phyloP scores from a whole-genome alignment of 1,140 invertebrate species.

The Ips nitidus region DNA sequence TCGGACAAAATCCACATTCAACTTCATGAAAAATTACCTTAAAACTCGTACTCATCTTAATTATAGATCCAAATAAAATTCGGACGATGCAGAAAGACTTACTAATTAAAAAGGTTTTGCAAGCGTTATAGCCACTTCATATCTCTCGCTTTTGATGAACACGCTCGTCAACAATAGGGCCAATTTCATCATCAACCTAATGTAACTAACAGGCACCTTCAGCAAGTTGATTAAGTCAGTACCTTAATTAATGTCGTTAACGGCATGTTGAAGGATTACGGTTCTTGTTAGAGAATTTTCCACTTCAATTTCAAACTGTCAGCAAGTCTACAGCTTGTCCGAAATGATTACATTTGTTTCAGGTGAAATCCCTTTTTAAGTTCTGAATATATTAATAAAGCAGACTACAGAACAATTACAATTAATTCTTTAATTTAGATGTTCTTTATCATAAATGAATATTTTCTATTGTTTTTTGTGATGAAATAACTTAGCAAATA shows the following conservation, averaged over 20 bases:
- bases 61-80: neutral
- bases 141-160: too few relatives aligned
- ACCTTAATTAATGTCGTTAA: slow-evolving; percentile 12
- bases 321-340: slow-evolving; percentile 2
- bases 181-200: slow-evolving; percentile 6
- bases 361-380: too few relatives aligned
- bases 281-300: neutral
- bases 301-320: neutral
- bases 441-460: too few relatives aligned
- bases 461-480: too few relatives aligned
- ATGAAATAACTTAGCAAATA: too few relatives aligned
- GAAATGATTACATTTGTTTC: neutral
- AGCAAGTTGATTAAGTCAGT: slow-evolving; percentile 4
- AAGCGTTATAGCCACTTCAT: too few relatives aligned
- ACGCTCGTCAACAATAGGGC: slow-evolving; percentile 3
- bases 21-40: neutral
- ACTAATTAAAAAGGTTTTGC: neutral
- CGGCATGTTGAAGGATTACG: slow-evolving; percentile 7
- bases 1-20: too few relatives aligned
- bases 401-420: too few relatives aligned
- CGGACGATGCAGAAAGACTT: neutral
- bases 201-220: neutral
- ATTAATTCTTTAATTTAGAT: too few relatives aligned
- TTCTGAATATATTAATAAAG: too few relatives aligned
- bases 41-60: neutral